Conservation (phyloP, 2,797 vertebrate species). For the Megalops cyprinoides region DNA sequence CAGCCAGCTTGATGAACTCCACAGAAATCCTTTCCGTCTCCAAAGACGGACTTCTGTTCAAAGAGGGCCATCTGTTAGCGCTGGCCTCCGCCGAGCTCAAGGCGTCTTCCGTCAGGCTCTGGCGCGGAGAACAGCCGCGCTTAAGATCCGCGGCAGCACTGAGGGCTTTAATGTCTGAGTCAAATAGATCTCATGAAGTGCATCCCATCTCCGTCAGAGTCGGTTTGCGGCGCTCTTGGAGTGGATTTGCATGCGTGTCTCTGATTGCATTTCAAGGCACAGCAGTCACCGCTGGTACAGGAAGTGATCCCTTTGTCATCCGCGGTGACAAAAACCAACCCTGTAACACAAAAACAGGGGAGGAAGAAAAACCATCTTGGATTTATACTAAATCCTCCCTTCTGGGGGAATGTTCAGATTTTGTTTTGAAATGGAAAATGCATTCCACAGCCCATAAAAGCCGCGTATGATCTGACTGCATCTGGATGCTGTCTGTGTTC, state of each 20-base stretch:
- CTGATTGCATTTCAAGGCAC: conserved; percentile 10
- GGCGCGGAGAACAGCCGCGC: conserved; percentile 39
- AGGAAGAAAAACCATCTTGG: not conserved
- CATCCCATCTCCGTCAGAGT: conserved; percentile 33
- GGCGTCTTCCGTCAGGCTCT: conserved; percentile 43
- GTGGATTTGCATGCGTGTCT: conserved; percentile 38
- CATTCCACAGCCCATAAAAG: too few species aligned
- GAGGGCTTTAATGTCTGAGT: conserved; percentile 39
- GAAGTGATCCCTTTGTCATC: not conserved
- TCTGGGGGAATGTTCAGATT: too few species aligned
- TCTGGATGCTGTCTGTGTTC: not conserved
- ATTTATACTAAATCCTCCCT: not conserved
- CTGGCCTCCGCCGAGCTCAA: conserved; percentile 40
- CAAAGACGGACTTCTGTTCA: conserved; percentile 28
- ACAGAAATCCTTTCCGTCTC: conserved; percentile 25
- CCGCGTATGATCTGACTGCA: too few species aligned
- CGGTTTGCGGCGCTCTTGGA: conserved; percentile 41
- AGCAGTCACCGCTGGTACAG: not conserved
- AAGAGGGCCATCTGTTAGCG: conserved; percentile 55
- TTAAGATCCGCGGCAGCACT: conserved; percentile 32
- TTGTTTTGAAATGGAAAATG: too few species aligned
- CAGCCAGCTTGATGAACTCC: conserved; percentile 47
- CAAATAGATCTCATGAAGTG: conserved; percentile 43
- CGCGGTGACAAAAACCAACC: not conserved
- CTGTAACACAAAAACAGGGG: conserved; percentile 1